Evolutionary conservation across 2,797 vertebrate species (phyloP), one percentile per base, ranked within the genome.

Genomic region (Siniperca undulata): DNA sequence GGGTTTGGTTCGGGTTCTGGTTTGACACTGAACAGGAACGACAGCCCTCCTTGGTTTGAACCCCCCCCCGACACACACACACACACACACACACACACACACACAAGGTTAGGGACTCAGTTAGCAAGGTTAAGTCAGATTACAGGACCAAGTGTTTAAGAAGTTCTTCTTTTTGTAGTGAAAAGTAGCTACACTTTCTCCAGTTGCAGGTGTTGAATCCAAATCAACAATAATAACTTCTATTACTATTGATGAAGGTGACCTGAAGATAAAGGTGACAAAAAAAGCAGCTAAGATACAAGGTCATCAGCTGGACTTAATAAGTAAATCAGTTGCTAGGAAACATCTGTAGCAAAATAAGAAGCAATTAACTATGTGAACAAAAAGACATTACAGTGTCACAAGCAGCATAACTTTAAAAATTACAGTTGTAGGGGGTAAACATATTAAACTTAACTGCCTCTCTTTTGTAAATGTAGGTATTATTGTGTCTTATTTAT

Each of bases 21-120:
- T 70, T 76, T 66, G 64, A 80, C 61, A 22, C 44, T 70, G 34
- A 88, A 46, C 82, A 80, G 78, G 50, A 68, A 70, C 7, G 5
- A 80, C 46, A 46, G 48, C 16, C 4, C 12, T 78, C 3, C 2
- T 67, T 44, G 42, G 27, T 59, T 77, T 50, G n/a, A 27, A 27
- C 27, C 27, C 27, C 27, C 27, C 27, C 27, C 27, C 27, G n/a
- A 12, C 48, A 80, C 67, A 50, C 65, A 42, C 30, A 50, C 34
- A 69, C n/a, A n/a, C n/a, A n/a, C n/a, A n/a, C n/a, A n/a, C 27
- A 27, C 27, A 27, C 27, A 12, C 48, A 80, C 67, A 50, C 65
- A 42, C 30, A 50, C 34, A 69, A 77, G 42, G 22, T 83, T 12
- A 72, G 20, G 40, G 40, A 60, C 55, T 27, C 22, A 34, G 53